A percentile compares a stretch with the other conserved stretches of the same genome.
Conservation (phyloP, 53 echinoderm and acorn worm genomes). For the Pentamera pediparva region DNA sequence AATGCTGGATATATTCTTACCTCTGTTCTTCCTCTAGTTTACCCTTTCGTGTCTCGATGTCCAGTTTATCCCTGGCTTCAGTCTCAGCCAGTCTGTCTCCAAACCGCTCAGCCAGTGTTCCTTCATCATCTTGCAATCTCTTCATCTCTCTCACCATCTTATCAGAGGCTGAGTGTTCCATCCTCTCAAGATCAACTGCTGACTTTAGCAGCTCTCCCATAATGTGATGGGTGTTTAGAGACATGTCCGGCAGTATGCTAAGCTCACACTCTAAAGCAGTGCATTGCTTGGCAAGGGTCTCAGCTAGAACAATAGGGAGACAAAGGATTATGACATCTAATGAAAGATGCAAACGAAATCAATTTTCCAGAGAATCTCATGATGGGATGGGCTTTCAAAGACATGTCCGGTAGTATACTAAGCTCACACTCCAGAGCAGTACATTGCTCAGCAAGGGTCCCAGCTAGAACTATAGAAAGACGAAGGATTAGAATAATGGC, state of each 20-base stretch:
- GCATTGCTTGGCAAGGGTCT: constrained; percentile 5
- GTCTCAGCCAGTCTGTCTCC: neutral
- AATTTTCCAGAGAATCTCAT: too few relatives aligned
- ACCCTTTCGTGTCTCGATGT: neutral
- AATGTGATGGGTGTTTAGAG: constrained; percentile 26
- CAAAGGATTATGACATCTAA: too few relatives aligned
- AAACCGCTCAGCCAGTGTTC: neutral
- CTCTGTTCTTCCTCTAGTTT: constrained; percentile 17
- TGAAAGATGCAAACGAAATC: too few relatives aligned
- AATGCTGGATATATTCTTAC: too few relatives aligned
- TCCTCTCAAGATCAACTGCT: constrained; percentile 11
- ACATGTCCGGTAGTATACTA: constrained; percentile 20
- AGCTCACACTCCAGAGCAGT: constrained; percentile 18
- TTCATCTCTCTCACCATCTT: constrained; percentile 14
- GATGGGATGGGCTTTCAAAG: constrained; percentile 26
- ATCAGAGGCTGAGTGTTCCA: neutral
- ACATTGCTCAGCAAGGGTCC: constrained; percentile 3
- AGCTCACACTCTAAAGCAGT: constrained; percentile 17
- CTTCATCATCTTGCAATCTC: neutral
- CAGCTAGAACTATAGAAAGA: too few relatives aligned
- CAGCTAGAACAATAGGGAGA: constrained; percentile 8
- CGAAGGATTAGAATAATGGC: too few relatives aligned
- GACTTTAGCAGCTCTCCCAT: constrained; percentile 28
- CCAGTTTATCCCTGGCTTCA: neutral
- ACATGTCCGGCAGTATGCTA: constrained; percentile 22